phyloP scores from a whole-genome alignment of 2,113 vertebrate genomes.

The Harpagus bidentatus region DNA sequence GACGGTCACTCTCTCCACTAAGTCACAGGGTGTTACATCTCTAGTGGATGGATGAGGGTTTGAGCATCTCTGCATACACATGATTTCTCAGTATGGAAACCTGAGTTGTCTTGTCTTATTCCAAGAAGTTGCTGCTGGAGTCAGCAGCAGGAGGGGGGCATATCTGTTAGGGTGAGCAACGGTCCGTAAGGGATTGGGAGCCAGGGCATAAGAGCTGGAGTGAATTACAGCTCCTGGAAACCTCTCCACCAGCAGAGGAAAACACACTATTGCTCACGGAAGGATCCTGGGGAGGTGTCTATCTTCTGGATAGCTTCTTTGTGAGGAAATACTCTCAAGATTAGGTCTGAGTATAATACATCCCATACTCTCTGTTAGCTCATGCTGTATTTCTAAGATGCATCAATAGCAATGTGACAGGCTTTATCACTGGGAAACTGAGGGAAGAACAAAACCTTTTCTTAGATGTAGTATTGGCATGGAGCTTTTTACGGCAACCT shows the following conservation, averaged over 20 bases:
- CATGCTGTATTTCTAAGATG: background rate
- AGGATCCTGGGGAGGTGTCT: background rate
- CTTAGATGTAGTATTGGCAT: background rate
- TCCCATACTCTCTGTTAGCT: no score
- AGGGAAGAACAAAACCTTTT: background rate
- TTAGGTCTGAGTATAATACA: background rate
- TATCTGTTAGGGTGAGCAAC: background rate
- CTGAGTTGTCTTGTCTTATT: background rate
- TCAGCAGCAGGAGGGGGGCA: background rate
- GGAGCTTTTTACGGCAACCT: background rate
- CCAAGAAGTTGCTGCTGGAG: background rate
- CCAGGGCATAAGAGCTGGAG: background rate
- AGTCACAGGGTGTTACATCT: rapidly evolving
- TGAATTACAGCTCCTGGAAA: background rate
- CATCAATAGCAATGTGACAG: background rate
- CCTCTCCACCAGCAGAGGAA: background rate
- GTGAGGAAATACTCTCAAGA: background rate
- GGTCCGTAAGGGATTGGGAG: background rate
- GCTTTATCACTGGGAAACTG: background rate
- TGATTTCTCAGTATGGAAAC: background rate
- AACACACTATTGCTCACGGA: background rate
- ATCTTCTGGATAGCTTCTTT: background rate
- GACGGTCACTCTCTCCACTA: background rate
- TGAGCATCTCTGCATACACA: background rate
- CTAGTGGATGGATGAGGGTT: background rate